Evolutionary conservation across 2,113 vertebrate genomes (phyloP).

Genomic region (Psittacus erithacus): DNA sequence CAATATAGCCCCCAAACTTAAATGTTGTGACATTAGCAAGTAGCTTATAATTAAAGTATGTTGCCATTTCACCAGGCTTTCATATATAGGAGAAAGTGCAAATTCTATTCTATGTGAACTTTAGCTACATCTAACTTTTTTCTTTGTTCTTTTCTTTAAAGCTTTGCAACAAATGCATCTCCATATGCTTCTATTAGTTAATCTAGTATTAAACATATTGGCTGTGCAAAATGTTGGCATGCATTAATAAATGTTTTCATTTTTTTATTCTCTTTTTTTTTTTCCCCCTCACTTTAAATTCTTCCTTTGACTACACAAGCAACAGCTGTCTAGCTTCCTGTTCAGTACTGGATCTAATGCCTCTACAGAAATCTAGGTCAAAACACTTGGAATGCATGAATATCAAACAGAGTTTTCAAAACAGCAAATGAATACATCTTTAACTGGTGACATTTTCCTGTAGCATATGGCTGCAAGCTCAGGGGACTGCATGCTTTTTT

Average conservation of each 20-base stretch:
- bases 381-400: constrained; percentile 91
- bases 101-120: constrained; percentile 81
- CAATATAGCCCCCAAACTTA: constrained; percentile 63
- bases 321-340: constrained; percentile 87
- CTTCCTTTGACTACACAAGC: constrained; percentile 86
- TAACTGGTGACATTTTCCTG: constrained; percentile 98
- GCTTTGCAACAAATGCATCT: constrained; percentile 82
- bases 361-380: constrained; percentile 84
- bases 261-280: constrained; percentile 77
- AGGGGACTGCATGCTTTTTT: constrained; percentile 93
- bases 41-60: constrained; percentile 80
- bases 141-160: constrained; percentile 88
- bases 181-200: constrained; percentile 90
- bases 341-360: constrained; percentile 84
- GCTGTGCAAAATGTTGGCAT: constrained; percentile 84
- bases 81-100: constrained; percentile 83
- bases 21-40: constrained; percentile 82
- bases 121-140: constrained; percentile 80
- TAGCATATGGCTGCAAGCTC: constrained; percentile 93
- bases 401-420: constrained; percentile 94
- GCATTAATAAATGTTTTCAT: constrained; percentile 87
- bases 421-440: constrained; percentile 96
- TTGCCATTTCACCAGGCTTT: constrained; percentile 82
- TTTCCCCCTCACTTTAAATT: constrained; percentile 75
- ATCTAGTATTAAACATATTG: constrained; percentile 89